Evolutionary conservation across 2,888 invertebrate genomes (phyloP).

Genomic region (Thereva nobilitata): DNA sequence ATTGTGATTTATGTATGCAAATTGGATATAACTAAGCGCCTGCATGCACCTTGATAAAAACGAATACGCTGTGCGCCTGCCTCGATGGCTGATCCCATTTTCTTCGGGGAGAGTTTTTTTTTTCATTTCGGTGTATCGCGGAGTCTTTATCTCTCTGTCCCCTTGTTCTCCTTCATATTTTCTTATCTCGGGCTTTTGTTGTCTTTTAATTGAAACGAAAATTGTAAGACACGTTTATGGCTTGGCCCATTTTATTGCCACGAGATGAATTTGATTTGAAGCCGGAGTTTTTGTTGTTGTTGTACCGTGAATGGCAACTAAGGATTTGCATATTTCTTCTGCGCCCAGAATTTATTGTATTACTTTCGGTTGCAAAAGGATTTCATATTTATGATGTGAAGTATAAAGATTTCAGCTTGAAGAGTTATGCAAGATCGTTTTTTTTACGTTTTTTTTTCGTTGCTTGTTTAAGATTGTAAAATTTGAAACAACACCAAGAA

Average conservation of each 20-base stretch:
- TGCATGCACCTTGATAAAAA: slow-evolving; percentile 4
- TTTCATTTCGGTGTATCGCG: neutral
- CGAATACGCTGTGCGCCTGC: neutral
- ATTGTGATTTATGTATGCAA: slow-evolving; percentile 31
- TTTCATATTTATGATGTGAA: neutral
- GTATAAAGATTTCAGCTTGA: slow-evolving; percentile 4
- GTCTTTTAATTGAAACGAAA: slow-evolving; percentile 26
- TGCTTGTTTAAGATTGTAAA: no score
- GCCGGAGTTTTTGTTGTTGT: neutral
- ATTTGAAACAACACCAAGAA: no score
- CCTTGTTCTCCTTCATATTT: slow-evolving; percentile 1
- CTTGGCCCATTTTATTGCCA: neutral
- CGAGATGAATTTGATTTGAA: neutral
- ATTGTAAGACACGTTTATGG: slow-evolving; percentile 25
- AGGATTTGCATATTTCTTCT: neutral
- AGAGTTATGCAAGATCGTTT: no score
- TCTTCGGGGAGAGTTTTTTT: slow-evolving; percentile 4
- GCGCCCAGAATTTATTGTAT: neutral
- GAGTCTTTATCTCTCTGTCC: slow-evolving; percentile 9
- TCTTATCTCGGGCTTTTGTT: slow-evolving; percentile 26
- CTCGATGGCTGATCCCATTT: slow-evolving; percentile 14
- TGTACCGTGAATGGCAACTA: neutral
- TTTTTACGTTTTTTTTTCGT: no score
- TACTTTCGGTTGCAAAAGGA: slow-evolving; percentile 3
- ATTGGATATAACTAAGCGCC: slow-evolving; percentile 24